These are phyloP conservation scores for Sylvia atricapilla DNA, from an alignment of 2,113 vertebrate species.

Conservation along the genomic window DNA sequence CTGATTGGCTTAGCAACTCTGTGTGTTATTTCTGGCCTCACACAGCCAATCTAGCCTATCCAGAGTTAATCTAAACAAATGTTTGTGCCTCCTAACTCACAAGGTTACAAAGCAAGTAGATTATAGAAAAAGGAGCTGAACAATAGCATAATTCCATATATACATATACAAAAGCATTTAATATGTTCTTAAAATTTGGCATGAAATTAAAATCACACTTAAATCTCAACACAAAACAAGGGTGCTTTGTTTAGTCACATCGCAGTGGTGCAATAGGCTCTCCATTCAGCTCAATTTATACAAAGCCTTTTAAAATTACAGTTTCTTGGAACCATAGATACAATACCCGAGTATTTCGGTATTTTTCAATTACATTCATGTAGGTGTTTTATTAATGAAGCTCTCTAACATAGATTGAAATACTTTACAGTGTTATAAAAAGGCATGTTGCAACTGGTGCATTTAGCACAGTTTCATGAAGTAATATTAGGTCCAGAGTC, in stretches of 20 bases:
- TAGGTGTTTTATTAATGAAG: not conserved
- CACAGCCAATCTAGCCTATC: not conserved
- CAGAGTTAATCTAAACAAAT: conserved; percentile 13
- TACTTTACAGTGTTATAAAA: not conserved
- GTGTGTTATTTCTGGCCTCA: not conserved
- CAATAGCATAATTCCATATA: not conserved
- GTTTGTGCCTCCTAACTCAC: not conserved
- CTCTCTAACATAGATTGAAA: not conserved
- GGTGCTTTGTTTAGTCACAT: not conserved
- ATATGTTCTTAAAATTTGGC: not conserved
- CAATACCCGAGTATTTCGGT: not conserved
- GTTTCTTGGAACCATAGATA: not conserved
- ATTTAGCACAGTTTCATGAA: not conserved
- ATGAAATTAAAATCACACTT: not conserved
- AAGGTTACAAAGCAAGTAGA: not conserved
- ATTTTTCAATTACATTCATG: not conserved
- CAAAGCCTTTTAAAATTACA: not conserved
- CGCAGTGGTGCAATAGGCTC: not conserved
- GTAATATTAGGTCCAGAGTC: not conserved
- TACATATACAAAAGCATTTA: not conserved
- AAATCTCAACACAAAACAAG: not conserved
- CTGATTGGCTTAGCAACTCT: conserved; percentile 31
- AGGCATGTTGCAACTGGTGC: not conserved
- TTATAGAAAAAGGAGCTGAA: not conserved
- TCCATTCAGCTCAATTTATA: not conserved